phyloP scores from a whole-genome alignment of 2,888 invertebrate genomes.

The Dasypolia templi region DNA sequence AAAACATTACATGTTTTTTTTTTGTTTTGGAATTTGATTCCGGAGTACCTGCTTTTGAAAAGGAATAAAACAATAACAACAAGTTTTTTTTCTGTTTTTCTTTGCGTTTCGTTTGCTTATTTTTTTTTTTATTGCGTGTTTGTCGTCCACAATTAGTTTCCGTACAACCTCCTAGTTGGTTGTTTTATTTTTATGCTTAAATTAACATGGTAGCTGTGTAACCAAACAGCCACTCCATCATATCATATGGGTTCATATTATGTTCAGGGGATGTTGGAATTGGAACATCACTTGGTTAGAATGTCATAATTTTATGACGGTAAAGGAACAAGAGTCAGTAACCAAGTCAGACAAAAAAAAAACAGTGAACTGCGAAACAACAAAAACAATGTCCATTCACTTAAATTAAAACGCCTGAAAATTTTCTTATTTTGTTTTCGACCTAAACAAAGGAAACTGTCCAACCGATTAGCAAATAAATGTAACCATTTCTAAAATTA shows the following conservation, averaged over 20 bases:
- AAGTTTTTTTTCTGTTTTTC: conserved; percentile 26
- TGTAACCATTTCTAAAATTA: conserved; percentile 71
- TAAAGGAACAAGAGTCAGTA: too few relatives aligned
- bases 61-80: conserved; percentile 12
- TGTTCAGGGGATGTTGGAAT: neutral
- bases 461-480: conserved; percentile 60
- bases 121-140: conserved; percentile 31
- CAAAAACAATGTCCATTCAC: neutral
- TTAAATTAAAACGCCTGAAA: too few relatives aligned
- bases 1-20: conserved; percentile 24
- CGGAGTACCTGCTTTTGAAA: conserved; percentile 5
- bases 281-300: conserved; percentile 9
- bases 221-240: conserved; percentile 9
- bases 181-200: conserved; percentile 13
- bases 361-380: neutral
- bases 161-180: conserved; percentile 4
- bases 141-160: conserved; percentile 21
- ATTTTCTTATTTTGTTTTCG: neutral
- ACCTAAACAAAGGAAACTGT: conserved; percentile 42
- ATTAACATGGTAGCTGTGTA: conserved; percentile 10
- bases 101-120: neutral
- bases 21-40: conserved; percentile 20
- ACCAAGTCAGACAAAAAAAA: neutral
- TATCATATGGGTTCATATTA: neutral
- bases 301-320: neutral